Evolutionary conservation across 2,888 invertebrate species (phyloP).

Genomic region (Trichopria drosophilae): DNA sequence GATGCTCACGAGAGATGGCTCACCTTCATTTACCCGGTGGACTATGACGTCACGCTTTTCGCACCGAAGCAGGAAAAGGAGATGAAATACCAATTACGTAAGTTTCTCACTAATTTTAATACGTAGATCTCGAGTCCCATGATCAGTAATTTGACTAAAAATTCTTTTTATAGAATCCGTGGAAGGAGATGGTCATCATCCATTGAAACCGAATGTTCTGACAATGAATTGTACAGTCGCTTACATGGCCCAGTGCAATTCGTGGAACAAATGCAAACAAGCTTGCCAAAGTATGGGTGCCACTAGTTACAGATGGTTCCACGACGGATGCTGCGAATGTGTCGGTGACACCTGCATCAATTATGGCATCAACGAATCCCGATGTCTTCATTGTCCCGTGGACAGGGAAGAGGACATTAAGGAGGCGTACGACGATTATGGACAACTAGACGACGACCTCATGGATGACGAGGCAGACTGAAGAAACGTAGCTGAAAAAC

Average conservation of each 20-base stretch:
- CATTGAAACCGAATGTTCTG: constrained; percentile 65
- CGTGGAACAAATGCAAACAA: constrained; percentile 82
- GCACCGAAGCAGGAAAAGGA: constrained; percentile 70
- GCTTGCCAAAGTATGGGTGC: constrained; percentile 84
- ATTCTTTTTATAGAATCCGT: constrained; percentile 63
- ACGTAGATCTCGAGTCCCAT: not conserved
- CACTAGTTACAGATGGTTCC: constrained; percentile 87
- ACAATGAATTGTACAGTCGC: constrained; percentile 90
- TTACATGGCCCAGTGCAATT: constrained; percentile 86
- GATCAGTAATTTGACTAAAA: not conserved
- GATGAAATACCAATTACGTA: constrained; percentile 72
- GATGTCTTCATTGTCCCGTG: constrained; percentile 60
- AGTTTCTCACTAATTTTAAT: constrained; percentile 52
- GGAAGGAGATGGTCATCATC: constrained; percentile 66
- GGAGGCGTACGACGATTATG: constrained; percentile 60
- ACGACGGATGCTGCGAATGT: constrained; percentile 93
- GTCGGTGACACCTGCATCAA: constrained; percentile 85
- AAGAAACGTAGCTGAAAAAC: too few species aligned
- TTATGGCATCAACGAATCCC: constrained; percentile 86
- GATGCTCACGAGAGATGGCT: constrained; percentile 81
- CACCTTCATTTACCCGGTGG: constrained; percentile 79
- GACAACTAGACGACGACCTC: constrained; percentile 66
- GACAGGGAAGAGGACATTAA: constrained; percentile 48
- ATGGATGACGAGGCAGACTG: constrained; percentile 51
- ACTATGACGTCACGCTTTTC: constrained; percentile 70